phyloP scores from a whole-genome alignment of 2,888 invertebrate genomes.

The Xanthorhoe spadicearia region DNA sequence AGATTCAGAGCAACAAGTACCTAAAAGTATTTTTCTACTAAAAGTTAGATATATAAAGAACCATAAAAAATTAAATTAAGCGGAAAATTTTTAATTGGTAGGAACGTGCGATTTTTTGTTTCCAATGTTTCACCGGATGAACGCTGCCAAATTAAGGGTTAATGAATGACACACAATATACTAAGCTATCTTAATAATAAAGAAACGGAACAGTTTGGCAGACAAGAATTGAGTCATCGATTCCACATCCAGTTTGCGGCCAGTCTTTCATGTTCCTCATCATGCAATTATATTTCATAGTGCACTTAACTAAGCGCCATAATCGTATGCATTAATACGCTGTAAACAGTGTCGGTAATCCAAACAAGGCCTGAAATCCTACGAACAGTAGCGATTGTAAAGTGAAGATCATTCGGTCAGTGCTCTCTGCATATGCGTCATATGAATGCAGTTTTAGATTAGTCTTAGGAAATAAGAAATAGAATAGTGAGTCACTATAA shows the following conservation, averaged over 20 bases:
- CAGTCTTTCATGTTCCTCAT: slow-evolving; percentile 12
- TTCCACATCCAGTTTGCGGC: slow-evolving; percentile 7
- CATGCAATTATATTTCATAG: slow-evolving; percentile 26
- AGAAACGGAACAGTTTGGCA: slow-evolving; percentile 1
- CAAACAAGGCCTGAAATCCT: slow-evolving; percentile 43
- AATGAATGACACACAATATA: too few species aligned
- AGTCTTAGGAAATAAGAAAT: slow-evolving; percentile 82
- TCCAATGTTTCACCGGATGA: too few species aligned
- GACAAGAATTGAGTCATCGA: slow-evolving; percentile 13
- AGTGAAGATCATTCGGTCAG: slow-evolving; percentile 69
- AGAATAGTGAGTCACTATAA: slow-evolving; percentile 76
- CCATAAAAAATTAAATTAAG: too few species aligned
- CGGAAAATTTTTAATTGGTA: too few species aligned
- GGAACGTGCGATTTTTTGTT: too few species aligned
- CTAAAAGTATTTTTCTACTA: too few species aligned
- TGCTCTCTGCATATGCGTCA: slow-evolving; percentile 72
- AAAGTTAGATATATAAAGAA: too few species aligned
- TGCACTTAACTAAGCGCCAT: neutral
- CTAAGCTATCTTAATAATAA: neutral
- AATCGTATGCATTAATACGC: slow-evolving; percentile 26
- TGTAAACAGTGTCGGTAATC: slow-evolving; percentile 32
- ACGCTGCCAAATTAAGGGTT: too few species aligned
- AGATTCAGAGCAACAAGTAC: too few species aligned
- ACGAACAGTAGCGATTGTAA: slow-evolving; percentile 38
- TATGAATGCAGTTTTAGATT: slow-evolving; percentile 78